Base-by-base conservation (phyloP, 2,888 invertebrate species). In the Tolmerus cingulatus region DNA sequence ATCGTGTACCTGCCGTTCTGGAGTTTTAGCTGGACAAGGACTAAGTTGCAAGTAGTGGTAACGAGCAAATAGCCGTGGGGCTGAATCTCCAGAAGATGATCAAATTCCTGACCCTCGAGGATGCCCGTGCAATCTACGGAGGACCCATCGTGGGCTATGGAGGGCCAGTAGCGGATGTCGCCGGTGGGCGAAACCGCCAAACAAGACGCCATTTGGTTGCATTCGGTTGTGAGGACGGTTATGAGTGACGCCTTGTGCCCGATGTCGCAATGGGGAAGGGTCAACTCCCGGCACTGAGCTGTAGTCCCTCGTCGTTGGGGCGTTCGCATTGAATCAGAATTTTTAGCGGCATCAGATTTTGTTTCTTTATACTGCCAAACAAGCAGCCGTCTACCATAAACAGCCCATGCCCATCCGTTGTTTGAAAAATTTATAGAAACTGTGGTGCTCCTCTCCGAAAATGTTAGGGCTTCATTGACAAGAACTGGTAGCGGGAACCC, bases 171-270 rank as follows among this genome's bases (percentile, higher is more conserved):
- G 1, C 98, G 95, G 0, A 98, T 96, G 82, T 96, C 95, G 51
- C 98, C 98, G 91, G 98, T 98, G 0, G 98, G 98, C 0, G 98
- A 98, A 0, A 98, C 97, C 19, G 98, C 98, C 90, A 98, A 95
- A 90, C 97, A 97, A 0, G 97, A 96, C 9, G 97, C 97, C 91
- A 96, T 94, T 91, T 94, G 94, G 88, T 94, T 94, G 0, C 93
- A 94, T 76, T 93, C 92, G 2, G 93, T 93, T 16, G 94, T 93
- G 91, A 96, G 97, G 0, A 97, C 95, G 37, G 95, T 95, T 0
- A 97, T 96, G 19, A 98, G 94, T 87, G 97, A 96, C 0, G 98
- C 97, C 90, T 96, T 96, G 91, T 98, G 98, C 0, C 97, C 97
- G 19, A 98, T 94, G 92, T 98, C 98, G 90, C 98, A 98, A 89